Evolutionary conservation across 2,797 vertebrate genomes (phyloP).

Genomic region (Spheniscus humboldti): DNA sequence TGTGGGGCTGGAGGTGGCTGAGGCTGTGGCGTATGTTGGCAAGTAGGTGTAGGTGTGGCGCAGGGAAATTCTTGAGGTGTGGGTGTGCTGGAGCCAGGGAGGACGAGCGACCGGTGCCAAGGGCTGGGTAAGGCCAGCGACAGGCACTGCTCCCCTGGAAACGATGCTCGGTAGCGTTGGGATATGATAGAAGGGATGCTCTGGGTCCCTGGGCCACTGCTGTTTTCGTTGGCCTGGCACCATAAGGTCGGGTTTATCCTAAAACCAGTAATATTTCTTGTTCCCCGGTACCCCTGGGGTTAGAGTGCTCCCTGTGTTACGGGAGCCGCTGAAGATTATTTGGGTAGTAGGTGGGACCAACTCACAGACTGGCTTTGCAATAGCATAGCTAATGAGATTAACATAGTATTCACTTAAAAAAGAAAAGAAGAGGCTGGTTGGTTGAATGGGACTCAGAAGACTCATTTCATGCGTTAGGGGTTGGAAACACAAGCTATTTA

Average conservation of each 20-base stretch:
- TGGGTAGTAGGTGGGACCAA: neutral
- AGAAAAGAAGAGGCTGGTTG: slow-evolving; percentile 2
- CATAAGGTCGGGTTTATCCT: neutral
- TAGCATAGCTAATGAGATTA: slow-evolving; percentile 27
- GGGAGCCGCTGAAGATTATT: neutral
- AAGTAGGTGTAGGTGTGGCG: neutral
- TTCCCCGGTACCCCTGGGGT: neutral
- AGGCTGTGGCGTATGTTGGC: neutral
- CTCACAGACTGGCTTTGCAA: neutral
- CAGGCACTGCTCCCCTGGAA: neutral
- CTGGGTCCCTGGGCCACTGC: neutral
- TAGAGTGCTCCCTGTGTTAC: accelerated
- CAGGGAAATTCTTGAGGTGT: neutral
- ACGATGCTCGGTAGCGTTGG: accelerated
- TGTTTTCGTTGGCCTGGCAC: neutral
- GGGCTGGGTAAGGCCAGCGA: neutral
- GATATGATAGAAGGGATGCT: accelerated
- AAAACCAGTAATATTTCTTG: neutral
- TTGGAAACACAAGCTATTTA: neutral
- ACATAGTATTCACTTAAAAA: neutral
- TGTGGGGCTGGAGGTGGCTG: neutral
- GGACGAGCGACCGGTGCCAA: neutral
- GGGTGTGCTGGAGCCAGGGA: neutral
- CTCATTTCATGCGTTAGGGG: neutral
- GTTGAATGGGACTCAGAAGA: neutral